Evolutionary conservation across 1,140 invertebrate species (phyloP).

Genomic region (Cecropterus lyciades): DNA sequence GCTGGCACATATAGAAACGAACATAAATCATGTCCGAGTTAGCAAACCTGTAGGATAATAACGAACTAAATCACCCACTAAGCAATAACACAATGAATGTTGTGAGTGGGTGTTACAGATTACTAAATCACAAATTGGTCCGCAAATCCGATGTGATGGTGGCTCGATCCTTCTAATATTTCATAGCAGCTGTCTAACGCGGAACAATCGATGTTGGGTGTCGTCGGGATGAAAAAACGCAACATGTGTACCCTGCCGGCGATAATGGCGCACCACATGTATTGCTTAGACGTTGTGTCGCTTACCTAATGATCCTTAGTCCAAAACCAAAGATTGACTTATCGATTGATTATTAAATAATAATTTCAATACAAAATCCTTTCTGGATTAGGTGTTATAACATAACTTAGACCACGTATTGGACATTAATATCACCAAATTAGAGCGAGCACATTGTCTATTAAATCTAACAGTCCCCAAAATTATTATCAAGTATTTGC

Average conservation of each 20-base stretch:
- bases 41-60: slow-evolving; percentile 57
- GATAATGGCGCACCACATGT: slow-evolving; percentile 59
- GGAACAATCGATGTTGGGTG: slow-evolving; percentile 66
- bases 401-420: background rate
- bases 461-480: background rate
- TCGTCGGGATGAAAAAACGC: slow-evolving; percentile 57
- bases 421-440: background rate
- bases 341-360: too few relatives aligned
- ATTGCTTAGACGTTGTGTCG: slow-evolving; percentile 34
- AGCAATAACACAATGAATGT: slow-evolving; percentile 64
- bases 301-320: slow-evolving; percentile 11
- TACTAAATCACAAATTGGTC: slow-evolving; percentile 64
- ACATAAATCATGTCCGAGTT: slow-evolving; percentile 66
- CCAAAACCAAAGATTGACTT: slow-evolving; percentile 3
- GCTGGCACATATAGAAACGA: slow-evolving; percentile 30
- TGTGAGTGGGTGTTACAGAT: slow-evolving; percentile 60
- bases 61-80: slow-evolving; percentile 64
- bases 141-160: slow-evolving; percentile 49
- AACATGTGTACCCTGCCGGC: slow-evolving; percentile 59
- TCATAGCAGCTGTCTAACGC: slow-evolving; percentile 64
- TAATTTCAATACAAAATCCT: too few relatives aligned
- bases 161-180: slow-evolving; percentile 59
- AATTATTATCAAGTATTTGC: slow-evolving; percentile 1
- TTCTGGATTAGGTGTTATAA: background rate
- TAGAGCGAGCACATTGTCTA: background rate